Percentiles rank a stretch among this genome's conserved stretches.
These are phyloP conservation scores for Pao palembangensis DNA, from an alignment of 2,113 vertebrate species.

Conservation along the genomic window DNA sequence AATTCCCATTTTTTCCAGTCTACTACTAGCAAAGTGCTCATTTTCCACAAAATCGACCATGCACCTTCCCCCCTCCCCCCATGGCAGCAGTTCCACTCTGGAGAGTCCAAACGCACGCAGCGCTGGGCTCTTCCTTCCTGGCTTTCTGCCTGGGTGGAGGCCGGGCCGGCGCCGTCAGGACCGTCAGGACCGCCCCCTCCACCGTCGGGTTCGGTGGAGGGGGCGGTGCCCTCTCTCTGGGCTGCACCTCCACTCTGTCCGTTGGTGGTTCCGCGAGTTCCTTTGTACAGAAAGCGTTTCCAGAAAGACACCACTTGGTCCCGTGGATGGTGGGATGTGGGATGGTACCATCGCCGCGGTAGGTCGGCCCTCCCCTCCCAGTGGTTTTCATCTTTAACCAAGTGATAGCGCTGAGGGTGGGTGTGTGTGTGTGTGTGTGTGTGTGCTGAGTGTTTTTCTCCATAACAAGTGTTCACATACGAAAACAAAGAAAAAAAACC, in stretches of 20 bases:
- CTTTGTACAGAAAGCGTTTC: slow-evolving; percentile 43
- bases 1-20: no score
- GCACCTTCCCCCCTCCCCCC: background rate
- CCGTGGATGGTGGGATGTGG: no score
- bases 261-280: slow-evolving; percentile 21
- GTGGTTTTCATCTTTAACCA: slow-evolving; percentile 69
- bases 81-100: no score
- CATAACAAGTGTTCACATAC: slow-evolving; percentile 43
- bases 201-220: no score
- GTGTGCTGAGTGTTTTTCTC: slow-evolving; percentile 44
- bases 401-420: slow-evolving; percentile 52
- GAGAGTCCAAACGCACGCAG: no score
- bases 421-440: slow-evolving; percentile 26
- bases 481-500: slow-evolving; percentile 1
- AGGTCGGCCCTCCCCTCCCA: slow-evolving; percentile 77
- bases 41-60: background rate
- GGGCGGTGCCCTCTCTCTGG: slow-evolving; percentile 15
- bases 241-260: slow-evolving; percentile 37
- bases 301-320: slow-evolving; percentile 71
- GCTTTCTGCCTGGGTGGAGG: no score
- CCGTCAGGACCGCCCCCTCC: no score
- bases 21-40: slow-evolving; percentile 2
- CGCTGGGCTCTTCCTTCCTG: no score
- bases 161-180: no score
- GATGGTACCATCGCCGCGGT: slow-evolving; percentile 44